A percentile compares a stretch with the other conserved stretches of the same genome.
Conservation (phyloP, 2,797 vertebrate genomes). For the Pristis pectinata region DNA sequence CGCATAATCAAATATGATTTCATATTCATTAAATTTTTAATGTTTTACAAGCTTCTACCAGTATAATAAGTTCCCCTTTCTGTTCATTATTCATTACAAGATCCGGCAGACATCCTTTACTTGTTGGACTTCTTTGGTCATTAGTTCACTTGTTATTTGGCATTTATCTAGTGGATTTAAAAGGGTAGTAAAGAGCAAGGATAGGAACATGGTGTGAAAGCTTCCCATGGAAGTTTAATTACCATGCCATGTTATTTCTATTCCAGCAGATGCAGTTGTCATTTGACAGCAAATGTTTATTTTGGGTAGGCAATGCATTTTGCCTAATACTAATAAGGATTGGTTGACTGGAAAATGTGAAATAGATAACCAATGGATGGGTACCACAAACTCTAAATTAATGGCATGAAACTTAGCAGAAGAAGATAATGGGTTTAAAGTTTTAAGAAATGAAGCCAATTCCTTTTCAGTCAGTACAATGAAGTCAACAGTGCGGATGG, state of each 20-base stretch:
- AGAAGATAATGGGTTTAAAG: not conserved
- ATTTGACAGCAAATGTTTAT: not conserved
- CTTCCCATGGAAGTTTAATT: not conserved
- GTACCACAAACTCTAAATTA: not conserved
- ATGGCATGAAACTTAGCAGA: not conserved
- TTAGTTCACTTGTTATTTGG: not conserved
- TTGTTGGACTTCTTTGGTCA: not conserved
- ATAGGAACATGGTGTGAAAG: not conserved
- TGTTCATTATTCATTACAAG: not conserved
- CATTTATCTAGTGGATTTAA: not conserved
- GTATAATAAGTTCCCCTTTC: not conserved
- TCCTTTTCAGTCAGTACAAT: not conserved
- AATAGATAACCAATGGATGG: not conserved
- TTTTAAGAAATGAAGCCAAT: not conserved
- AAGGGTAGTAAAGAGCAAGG: not conserved
- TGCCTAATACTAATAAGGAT: not conserved
- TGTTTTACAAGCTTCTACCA: not conserved
- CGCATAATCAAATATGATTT: not conserved
- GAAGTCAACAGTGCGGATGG: not conserved
- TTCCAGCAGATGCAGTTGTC: not conserved
- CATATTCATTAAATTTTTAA: not conserved
- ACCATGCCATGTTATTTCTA: not conserved
- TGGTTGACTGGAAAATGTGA: not conserved
- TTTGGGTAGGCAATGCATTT: not conserved
- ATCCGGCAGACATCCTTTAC: not conserved